Evolutionary conservation across 2,888 invertebrate genomes (phyloP).

Genomic region (Hydroisotoma schaefferi): DNA sequence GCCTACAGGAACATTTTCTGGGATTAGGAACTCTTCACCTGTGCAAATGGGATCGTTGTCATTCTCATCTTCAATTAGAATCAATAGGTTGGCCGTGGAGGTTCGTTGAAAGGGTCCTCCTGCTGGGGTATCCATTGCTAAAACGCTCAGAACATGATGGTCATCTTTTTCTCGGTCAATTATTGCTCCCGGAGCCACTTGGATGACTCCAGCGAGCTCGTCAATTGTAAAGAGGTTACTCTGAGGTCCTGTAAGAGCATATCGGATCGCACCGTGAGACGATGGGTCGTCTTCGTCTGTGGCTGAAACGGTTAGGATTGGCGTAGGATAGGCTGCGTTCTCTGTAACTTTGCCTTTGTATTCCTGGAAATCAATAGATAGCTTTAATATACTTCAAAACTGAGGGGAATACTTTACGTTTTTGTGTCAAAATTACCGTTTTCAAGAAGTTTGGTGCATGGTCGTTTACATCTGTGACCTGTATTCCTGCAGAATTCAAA

Average conservation of each 20-base stretch:
- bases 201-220: conserved; percentile 64
- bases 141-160: conserved; percentile 65
- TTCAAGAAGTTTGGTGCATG: conserved; percentile 65
- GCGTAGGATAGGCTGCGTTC: conserved; percentile 64
- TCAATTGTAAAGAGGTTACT: conserved; percentile 70
- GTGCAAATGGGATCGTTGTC: conserved; percentile 70
- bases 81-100: conserved; percentile 58
- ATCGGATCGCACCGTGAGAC: conserved; percentile 65
- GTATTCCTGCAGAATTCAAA: conserved; percentile 55
- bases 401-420: background rate
- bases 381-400: background rate
- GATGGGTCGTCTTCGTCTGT: conserved; percentile 57
- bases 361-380: conserved; percentile 53
- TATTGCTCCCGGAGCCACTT: conserved; percentile 61
- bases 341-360: conserved; percentile 70
- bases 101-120: conserved; percentile 67
- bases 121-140: conserved; percentile 70
- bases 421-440: conserved; percentile 20
- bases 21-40: conserved; percentile 67
- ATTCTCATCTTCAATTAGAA: conserved; percentile 67
- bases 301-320: conserved; percentile 66
- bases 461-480: conserved; percentile 72
- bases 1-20: conserved; percentile 68
- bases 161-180: conserved; percentile 72
- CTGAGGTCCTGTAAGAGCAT: conserved; percentile 69